phyloP scores from a whole-genome alignment of 23 tunicate genomes.

The Halocynthia roretzi region DNA sequence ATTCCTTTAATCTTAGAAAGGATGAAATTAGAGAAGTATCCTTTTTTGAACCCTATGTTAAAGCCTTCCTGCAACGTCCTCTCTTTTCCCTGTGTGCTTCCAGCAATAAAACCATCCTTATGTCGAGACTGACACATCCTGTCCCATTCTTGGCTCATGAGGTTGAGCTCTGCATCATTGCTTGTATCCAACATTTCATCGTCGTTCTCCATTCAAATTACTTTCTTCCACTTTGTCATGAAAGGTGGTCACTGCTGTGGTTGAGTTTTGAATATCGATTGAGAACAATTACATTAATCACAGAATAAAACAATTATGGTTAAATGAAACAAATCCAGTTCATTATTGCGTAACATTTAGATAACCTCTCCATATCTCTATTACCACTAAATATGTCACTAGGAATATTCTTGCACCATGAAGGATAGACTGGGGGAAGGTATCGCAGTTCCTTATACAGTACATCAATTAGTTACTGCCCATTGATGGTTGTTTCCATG shows the following conservation, averaged over 20 bases:
- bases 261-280: too few species aligned
- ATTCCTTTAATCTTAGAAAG: slow-evolving; percentile 71
- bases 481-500: background rate
- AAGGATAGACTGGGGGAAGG: too few species aligned
- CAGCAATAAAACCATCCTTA: slow-evolving; percentile 57
- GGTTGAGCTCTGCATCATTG: slow-evolving; percentile 36
- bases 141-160: slow-evolving; percentile 62
- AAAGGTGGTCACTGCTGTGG: too few species aligned
- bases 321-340: too few species aligned
- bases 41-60: slow-evolving; percentile 59
- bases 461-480: background rate
- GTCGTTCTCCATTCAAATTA: slow-evolving; percentile 18
- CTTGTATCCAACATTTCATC: slow-evolving; percentile 49
- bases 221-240: too few species aligned
- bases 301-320: too few species aligned
- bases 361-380: too few species aligned
- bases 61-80: slow-evolving; percentile 50
- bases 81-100: slow-evolving; percentile 56
- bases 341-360: too few species aligned
- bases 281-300: too few species aligned
- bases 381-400: too few species aligned
- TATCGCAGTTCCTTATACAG: background rate
- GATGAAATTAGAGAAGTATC: slow-evolving; percentile 49
- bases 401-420: too few species aligned
- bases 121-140: slow-evolving; percentile 20